phyloP scores from a whole-genome alignment of 2,888 invertebrate species.

The Erannis defoliaria region DNA sequence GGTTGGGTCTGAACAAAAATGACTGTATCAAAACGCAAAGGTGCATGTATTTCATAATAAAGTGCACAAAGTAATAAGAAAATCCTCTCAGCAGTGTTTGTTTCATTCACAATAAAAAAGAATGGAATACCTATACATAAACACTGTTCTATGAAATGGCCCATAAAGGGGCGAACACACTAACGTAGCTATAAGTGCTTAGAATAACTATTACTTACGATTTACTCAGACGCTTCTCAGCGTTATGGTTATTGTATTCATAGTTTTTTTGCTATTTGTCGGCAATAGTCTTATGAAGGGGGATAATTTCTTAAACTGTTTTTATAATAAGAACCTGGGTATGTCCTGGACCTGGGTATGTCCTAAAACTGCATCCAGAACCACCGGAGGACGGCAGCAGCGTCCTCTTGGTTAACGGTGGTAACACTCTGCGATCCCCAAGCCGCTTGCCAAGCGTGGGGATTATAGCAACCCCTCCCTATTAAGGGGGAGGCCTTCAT shows the following conservation, averaged over 20 bases:
- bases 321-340: not conserved
- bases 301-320: not conserved
- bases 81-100: not conserved
- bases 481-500: too few relatives aligned
- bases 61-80: too few relatives aligned
- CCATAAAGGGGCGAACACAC: constrained; percentile 25
- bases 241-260: constrained; percentile 3
- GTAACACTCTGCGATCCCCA: too few relatives aligned
- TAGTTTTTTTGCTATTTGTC: constrained; percentile 9
- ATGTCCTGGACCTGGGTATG: too few relatives aligned
- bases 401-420: too few relatives aligned
- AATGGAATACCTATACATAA: constrained; percentile 2
- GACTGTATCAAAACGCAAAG: too few relatives aligned
- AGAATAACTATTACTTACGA: constrained; percentile 31
- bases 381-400: too few relatives aligned
- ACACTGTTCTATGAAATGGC: constrained; percentile 22
- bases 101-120: constrained; percentile 1
- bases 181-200: constrained; percentile 12
- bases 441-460: too few relatives aligned
- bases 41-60: too few relatives aligned
- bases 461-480: too few relatives aligned
- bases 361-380: too few relatives aligned
- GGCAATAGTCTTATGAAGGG: not conserved
- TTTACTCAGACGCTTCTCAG: constrained; percentile 9
- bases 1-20: too few relatives aligned